phyloP scores from a whole-genome alignment of 2,797 vertebrate genomes.

The Lates japonicus region DNA sequence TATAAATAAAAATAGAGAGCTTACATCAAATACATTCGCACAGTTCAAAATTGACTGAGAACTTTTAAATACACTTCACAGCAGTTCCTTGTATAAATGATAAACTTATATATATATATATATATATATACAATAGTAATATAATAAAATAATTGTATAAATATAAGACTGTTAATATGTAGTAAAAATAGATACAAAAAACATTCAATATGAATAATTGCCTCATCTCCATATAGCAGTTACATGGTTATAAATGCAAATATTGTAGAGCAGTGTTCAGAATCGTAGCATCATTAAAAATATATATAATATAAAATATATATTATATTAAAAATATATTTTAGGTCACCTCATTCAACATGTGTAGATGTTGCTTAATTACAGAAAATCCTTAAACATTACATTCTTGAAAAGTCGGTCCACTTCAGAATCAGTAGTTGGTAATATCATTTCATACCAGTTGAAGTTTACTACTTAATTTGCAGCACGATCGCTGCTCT shows the following conservation, averaged over 20 bases:
- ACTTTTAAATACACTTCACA: slow-evolving; percentile 44
- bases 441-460: not conserved
- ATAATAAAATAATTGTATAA: not conserved
- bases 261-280: slow-evolving; percentile 50
- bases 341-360: not conserved
- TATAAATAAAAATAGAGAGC: slow-evolving; percentile 54
- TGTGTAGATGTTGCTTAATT: not conserved
- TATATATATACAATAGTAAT: not conserved
- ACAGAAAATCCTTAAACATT: slow-evolving; percentile 4
- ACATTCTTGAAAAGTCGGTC: not conserved
- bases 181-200: slow-evolving; percentile 1
- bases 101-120: not conserved
- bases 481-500: not conserved
- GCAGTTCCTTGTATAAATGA: slow-evolving; percentile 6
- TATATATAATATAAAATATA: no score
- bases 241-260: slow-evolving; percentile 20
- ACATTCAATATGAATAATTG: slow-evolving; percentile 6
- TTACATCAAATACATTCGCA: slow-evolving; percentile 40
- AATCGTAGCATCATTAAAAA: slow-evolving; percentile 26
- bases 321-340: not conserved
- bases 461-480: not conserved
- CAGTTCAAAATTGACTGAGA: slow-evolving; percentile 34
- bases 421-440: not conserved
- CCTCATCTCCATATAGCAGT: slow-evolving; percentile 11
- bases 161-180: not conserved